Conservation (phyloP, 2,113 vertebrate genomes). For the Triplophysa dalaica region DNA sequence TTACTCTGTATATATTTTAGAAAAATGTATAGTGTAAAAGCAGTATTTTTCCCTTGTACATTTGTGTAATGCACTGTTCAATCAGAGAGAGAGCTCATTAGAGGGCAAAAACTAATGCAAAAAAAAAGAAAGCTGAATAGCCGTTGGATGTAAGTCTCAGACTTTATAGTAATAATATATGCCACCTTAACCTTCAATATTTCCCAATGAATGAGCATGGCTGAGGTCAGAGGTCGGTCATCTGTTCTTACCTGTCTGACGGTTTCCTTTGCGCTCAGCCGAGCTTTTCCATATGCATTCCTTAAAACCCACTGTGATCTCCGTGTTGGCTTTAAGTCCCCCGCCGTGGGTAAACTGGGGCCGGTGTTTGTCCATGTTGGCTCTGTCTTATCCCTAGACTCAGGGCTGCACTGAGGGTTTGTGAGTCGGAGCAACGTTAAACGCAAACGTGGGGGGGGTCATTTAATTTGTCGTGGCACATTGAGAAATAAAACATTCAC, state of each 20-base stretch:
- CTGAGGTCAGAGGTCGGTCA: conserved; percentile 32
- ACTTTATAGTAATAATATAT: conserved; percentile 50
- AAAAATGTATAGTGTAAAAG: conserved; percentile 93
- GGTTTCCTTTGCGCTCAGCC: conserved; percentile 65
- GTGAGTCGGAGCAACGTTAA: conserved; percentile 54
- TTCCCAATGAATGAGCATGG: conserved; percentile 52
- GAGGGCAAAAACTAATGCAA: conserved; percentile 76
- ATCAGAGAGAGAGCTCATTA: conserved; percentile 68
- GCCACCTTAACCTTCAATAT: conserved; percentile 50
- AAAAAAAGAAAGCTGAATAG: conserved; percentile 56
- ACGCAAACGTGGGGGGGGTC: neutral
- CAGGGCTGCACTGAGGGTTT: conserved; percentile 54
- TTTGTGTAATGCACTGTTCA: conserved; percentile 95
- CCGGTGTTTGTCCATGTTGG: conserved; percentile 55
- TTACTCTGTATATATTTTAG: conserved; percentile 99
- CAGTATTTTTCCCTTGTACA: conserved; percentile 95
- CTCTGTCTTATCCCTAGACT: conserved; percentile 60
- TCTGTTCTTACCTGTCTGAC: conserved; percentile 60
- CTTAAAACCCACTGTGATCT: conserved; percentile 90
- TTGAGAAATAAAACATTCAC: conserved; percentile 82
- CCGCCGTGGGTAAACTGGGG: conserved; percentile 66
- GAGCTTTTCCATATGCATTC: conserved; percentile 87
- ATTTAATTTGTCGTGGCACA: conserved; percentile 79
- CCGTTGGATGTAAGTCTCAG: conserved; percentile 55
- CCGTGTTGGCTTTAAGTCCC: conserved; percentile 69